A percentile compares a stretch with the other conserved stretches of the same genome.
Conservation (phyloP, 2,888 invertebrate species). For the Brachynemurus nebulosus region DNA sequence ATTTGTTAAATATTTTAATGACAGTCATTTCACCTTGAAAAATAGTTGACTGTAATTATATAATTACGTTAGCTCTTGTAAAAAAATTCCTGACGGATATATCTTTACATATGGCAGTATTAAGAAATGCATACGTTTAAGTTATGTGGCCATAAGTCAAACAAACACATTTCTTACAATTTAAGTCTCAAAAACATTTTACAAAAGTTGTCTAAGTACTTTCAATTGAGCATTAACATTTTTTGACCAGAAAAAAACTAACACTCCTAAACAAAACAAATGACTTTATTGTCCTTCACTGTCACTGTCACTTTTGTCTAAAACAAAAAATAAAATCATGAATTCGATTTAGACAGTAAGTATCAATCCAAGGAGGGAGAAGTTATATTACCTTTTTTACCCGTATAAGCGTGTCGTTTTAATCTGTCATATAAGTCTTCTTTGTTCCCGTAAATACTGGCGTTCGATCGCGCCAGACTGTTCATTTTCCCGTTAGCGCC, state of each 20-base stretch:
- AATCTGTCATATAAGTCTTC: constrained; percentile 91
- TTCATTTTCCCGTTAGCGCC: constrained; percentile 76
- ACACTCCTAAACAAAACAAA: constrained; percentile 3
- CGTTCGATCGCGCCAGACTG: constrained; percentile 83
- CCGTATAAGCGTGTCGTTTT: constrained; percentile 87
- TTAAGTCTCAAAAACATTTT: not conserved
- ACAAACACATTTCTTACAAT: constrained; percentile 1
- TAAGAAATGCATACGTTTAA: constrained; percentile 4
- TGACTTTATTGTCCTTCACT: constrained; percentile 70
- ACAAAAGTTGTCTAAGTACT: not conserved
- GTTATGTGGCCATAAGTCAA: not conserved
- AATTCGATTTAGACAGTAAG: not conserved
- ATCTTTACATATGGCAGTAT: constrained; percentile 4
- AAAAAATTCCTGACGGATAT: not conserved
- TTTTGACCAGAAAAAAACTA: constrained; percentile 8
- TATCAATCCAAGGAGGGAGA: not conserved
- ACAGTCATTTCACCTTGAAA: too few relatives aligned
- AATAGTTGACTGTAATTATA: not conserved
- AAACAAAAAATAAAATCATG: constrained; percentile 27
- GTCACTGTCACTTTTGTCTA: constrained; percentile 90
- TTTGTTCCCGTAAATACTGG: constrained; percentile 88
- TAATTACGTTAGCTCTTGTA: not conserved
- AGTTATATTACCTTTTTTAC: constrained; percentile 69
- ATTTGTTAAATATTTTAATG: too few relatives aligned
- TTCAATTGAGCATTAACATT: constrained; percentile 4